phyloP scores from a whole-genome alignment of 2,797 vertebrate genomes.

The Enteromius fasciolatus region DNA sequence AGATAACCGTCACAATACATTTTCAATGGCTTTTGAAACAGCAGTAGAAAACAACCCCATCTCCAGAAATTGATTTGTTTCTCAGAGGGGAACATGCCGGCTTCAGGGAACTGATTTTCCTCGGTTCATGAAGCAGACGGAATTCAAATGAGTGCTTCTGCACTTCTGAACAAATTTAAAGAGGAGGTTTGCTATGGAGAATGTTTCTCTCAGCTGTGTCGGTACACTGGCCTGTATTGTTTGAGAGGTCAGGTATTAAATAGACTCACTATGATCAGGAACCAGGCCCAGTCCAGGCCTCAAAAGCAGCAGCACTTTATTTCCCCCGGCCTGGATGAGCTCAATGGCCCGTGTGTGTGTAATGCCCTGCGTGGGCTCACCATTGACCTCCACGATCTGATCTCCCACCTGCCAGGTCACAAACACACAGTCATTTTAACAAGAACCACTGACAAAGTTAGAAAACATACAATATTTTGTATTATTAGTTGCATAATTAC shows the following conservation, averaged over 20 bases:
- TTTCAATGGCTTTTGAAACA: constrained; percentile 15
- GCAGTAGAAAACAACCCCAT: constrained; percentile 8
- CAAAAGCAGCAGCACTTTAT: constrained; percentile 90
- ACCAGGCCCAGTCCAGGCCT: constrained; percentile 92
- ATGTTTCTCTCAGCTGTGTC: background rate
- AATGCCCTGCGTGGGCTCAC: constrained; percentile 96
- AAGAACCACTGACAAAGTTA: background rate
- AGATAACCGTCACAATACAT: constrained; percentile 4
- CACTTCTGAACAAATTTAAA: constrained; percentile 23
- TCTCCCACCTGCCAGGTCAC: constrained; percentile 87
- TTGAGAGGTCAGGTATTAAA: background rate
- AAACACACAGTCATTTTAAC: constrained; percentile 41
- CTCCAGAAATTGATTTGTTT: constrained; percentile 23
- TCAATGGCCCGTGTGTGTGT: constrained; percentile 97
- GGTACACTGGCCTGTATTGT: background rate
- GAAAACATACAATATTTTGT: too few relatives aligned
- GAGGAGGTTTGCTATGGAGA: background rate
- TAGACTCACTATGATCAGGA: constrained; percentile 90
- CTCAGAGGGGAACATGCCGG: constrained; percentile 5
- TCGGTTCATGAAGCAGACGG: constrained; percentile 22
- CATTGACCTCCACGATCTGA: constrained; percentile 98
- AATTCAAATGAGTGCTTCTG: constrained; percentile 24
- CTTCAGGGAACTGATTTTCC: constrained; percentile 34
- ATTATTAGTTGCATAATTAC: background rate
- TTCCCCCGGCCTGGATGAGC: constrained; percentile 96